These are phyloP conservation scores for Tachysurus fulvidraco DNA, from an alignment of 2,113 vertebrate genomes.

Conservation along the genomic window DNA sequence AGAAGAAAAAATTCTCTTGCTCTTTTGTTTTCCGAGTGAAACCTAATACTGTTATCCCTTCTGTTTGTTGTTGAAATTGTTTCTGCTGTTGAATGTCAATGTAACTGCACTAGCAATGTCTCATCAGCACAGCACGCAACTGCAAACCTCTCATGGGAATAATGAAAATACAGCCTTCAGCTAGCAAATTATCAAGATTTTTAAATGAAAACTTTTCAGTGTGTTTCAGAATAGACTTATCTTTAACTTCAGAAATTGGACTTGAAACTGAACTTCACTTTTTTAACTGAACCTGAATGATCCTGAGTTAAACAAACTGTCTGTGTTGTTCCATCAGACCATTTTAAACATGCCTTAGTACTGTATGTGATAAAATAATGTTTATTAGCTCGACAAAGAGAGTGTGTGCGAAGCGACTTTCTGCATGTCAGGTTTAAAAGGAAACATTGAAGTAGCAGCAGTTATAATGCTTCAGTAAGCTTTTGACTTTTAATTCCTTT, in stretches of 20 bases:
- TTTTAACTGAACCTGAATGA: too few species aligned
- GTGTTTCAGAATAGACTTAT: not conserved
- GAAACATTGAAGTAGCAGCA: not conserved
- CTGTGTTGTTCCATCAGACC: not conserved
- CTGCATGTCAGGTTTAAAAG: not conserved
- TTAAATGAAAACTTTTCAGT: not conserved
- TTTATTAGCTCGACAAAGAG: not conserved
- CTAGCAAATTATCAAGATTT: not conserved
- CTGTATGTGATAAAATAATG: not conserved
- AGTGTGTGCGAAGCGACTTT: not conserved
- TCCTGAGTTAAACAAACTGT: not conserved
- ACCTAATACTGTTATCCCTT: not conserved
- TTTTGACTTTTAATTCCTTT: not conserved
- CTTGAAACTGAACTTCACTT: too few species aligned
- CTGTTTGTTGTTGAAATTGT: not conserved
- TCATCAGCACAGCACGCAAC: not conserved
- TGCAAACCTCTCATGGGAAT: not conserved
- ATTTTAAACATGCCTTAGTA: not conserved
- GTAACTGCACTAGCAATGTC: not conserved
- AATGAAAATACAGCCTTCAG: not conserved
- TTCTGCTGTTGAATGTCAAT: not conserved
- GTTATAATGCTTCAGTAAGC: not conserved
- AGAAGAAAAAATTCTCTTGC: not conserved
- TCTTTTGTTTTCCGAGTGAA: not conserved
- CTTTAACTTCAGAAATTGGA: not conserved